Evolutionary conservation across 2,888 invertebrate genomes (phyloP).

Genomic region (Nycteola revayana): DNA sequence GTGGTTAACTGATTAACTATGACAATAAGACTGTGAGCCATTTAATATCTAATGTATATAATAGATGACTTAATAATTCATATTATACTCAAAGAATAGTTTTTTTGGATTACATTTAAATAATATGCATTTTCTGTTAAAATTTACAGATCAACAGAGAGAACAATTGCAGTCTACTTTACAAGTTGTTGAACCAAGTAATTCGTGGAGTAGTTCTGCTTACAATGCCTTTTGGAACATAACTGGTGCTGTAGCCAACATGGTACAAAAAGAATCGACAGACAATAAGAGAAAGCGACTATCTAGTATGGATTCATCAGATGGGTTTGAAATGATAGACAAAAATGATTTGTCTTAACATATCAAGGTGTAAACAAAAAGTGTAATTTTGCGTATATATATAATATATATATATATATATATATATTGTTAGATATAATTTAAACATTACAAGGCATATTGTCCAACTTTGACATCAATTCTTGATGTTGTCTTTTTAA

Average conservation of each 20-base stretch:
- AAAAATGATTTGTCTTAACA: conserved; percentile 61
- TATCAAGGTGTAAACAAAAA: conserved; percentile 1
- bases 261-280: conserved; percentile 51
- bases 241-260: conserved; percentile 60
- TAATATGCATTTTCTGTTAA: no score
- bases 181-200: conserved; percentile 49
- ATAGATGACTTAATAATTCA: no score
- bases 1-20: no score
- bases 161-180: conserved; percentile 57
- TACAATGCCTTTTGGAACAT: conserved; percentile 64
- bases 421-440: conserved; percentile 5
- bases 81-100: no score
- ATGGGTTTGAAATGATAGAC: conserved; percentile 77
- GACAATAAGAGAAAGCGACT: conserved; percentile 54
- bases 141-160: conserved; percentile 56
- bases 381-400: neutral
- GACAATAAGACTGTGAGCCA: no score
- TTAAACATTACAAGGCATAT: conserved; percentile 54
- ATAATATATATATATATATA: neutral
- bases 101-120: no score
- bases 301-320: conserved; percentile 67
- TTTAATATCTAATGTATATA: no score
- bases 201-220: conserved; percentile 62
- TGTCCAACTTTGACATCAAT: conserved; percentile 69
- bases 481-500: conserved; percentile 72